Percentiles rank a stretch among this genome's conserved stretches.
These are phyloP conservation scores for Drosophila seguyi DNA, from an alignment of 1,140 invertebrate genomes.

Conservation along the genomic window DNA sequence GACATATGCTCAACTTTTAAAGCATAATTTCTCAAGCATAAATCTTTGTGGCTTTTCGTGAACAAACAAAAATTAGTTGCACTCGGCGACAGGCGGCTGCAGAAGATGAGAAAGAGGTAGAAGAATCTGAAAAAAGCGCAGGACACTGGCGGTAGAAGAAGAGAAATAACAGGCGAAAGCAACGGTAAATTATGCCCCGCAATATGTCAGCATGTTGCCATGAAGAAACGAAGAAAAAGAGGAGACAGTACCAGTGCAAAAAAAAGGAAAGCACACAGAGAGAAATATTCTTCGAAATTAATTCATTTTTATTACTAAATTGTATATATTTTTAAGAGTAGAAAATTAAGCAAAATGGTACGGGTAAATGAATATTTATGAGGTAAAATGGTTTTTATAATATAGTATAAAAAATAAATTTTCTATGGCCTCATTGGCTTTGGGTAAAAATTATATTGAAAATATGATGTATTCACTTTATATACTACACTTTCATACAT, in stretches of 20 bases:
- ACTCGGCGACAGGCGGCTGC: conserved; percentile 59
- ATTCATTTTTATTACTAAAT: neutral
- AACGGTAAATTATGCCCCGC: conserved; percentile 79
- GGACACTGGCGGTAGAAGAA: conserved; percentile 9
- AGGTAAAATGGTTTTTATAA: no score
- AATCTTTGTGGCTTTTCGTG: conserved; percentile 77
- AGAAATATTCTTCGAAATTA: neutral
- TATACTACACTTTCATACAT: no score
- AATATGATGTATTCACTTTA: no score
- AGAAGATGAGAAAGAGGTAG: neutral
- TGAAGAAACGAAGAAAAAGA: conserved; percentile 28
- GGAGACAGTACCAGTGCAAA: neutral
- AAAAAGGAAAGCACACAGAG: conserved; percentile 1
- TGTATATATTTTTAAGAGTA: no score
- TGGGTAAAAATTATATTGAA: no score
- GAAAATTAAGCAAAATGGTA: no score
- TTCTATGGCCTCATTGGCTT: no score
- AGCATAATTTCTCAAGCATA: conserved; percentile 77
- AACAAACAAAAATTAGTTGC: conserved; percentile 83
- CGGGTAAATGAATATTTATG: no score
- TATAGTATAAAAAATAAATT: no score
- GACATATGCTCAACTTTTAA: conserved; percentile 78
- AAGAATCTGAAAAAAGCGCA: neutral
- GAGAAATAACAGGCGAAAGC: conserved; percentile 44
- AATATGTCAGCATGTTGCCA: conserved; percentile 78